A percentile compares a stretch with the other conserved stretches of the same genome.
These are phyloP conservation scores for Drosophila austrosaltans DNA, from an alignment of 2,888 invertebrate genomes.

Conservation along the genomic window DNA sequence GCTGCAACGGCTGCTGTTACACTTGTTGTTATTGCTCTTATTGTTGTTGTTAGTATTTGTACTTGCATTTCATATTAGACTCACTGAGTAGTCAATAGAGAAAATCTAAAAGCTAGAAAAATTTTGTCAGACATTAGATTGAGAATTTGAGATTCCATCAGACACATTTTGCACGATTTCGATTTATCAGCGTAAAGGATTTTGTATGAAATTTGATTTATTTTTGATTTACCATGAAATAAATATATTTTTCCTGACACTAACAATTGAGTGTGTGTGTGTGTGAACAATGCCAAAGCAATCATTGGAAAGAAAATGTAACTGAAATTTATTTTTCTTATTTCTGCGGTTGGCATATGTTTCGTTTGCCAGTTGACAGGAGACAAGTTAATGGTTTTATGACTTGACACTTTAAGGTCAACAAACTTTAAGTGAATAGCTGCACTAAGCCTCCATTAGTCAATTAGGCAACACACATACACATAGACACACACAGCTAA, in stretches of 20 bases:
- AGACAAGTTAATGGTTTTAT: slow-evolving; percentile 28
- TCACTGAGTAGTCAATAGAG: slow-evolving; percentile 40
- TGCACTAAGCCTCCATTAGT: slow-evolving; percentile 65
- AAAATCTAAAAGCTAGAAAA: slow-evolving; percentile 31
- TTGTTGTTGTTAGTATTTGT: slow-evolving; percentile 33
- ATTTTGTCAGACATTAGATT: slow-evolving; percentile 63
- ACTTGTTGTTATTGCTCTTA: slow-evolving; percentile 41
- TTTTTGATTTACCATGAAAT: slow-evolving; percentile 49
- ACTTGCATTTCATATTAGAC: slow-evolving; percentile 40
- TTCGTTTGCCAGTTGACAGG: background rate
- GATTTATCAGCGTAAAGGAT: too few relatives aligned
- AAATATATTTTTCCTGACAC: slow-evolving; percentile 19
- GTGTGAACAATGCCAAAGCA: background rate
- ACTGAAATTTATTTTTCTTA: background rate
- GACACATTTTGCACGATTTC: slow-evolving; percentile 27
- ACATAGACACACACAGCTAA: slow-evolving; percentile 40
- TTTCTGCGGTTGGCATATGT: background rate
- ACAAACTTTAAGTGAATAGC: slow-evolving; percentile 55
- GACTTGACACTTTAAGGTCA: slow-evolving; percentile 55
- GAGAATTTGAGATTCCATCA: slow-evolving; percentile 23
- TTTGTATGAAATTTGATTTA: slow-evolving; percentile 39
- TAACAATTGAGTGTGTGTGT: background rate
- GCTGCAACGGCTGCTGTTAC: slow-evolving; percentile 29
- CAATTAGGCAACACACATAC: slow-evolving; percentile 57
- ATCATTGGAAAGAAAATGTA: background rate